Evolutionary conservation across 2,113 vertebrate genomes (phyloP).

Genomic region (Amphiprion ocellaris): DNA sequence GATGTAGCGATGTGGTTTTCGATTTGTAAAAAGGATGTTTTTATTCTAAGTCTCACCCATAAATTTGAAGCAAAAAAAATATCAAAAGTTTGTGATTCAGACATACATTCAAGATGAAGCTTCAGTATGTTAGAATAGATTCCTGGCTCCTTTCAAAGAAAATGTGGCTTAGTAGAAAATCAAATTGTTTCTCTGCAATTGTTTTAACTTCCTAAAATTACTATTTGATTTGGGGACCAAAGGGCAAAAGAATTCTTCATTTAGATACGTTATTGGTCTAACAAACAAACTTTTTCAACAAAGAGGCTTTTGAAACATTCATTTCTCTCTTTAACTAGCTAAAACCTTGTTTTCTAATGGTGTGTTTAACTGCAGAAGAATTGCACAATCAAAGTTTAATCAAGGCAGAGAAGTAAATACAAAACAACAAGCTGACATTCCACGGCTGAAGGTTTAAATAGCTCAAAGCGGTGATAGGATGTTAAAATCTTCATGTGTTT

Average conservation of each 20-base stretch:
- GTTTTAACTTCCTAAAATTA: not conserved
- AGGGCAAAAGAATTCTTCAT: conserved; percentile 3
- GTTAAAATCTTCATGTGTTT: conserved; percentile 42
- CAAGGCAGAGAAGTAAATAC: conserved; percentile 21
- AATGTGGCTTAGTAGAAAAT: not conserved
- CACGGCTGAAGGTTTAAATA: conserved; percentile 30
- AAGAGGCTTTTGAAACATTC: conserved; percentile 9
- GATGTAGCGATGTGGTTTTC: not conserved
- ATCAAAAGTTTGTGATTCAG: not conserved
- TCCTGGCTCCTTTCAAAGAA: not conserved
- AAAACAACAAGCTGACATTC: conserved; percentile 3
- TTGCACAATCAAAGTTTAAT: conserved; percentile 59
- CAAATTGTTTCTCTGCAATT: not conserved
- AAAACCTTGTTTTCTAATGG: not conserved
- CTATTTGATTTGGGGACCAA: not conserved
- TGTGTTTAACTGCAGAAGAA: conserved; percentile 37
- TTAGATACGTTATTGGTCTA: not conserved
- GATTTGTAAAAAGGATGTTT: no score
- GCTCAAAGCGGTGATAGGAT: conserved; percentile 31
- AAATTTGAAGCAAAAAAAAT: not conserved
- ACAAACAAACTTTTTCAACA: conserved; percentile 1
- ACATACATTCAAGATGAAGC: not conserved
- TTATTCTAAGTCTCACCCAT: no score
- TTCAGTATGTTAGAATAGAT: not conserved
- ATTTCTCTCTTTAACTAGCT: not conserved